A percentile compares a stretch with the other conserved stretches of the same genome.
These are phyloP conservation scores for Dascyllus trimaculatus DNA, from an alignment of 2,113 vertebrate species.

Conservation along the genomic window DNA sequence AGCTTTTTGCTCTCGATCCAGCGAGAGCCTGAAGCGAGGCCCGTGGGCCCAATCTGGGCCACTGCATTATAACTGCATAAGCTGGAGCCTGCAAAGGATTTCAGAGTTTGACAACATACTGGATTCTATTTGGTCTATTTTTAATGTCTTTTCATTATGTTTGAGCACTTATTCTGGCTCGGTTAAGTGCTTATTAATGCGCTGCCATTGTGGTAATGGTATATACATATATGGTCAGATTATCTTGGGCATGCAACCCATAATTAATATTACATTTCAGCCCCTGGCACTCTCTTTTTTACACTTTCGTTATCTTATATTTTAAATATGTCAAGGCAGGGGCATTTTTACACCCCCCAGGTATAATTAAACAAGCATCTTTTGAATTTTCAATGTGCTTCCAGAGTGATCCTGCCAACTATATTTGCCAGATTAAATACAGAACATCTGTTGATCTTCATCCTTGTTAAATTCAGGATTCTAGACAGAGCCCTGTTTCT, in stretches of 20 bases:
- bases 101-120: slow-evolving; percentile 27
- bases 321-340: no score
- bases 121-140: slow-evolving; percentile 33
- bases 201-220: not conserved
- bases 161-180: slow-evolving; percentile 2
- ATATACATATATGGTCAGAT: not conserved
- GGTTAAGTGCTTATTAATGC: slow-evolving; percentile 1
- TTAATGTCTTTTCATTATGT: slow-evolving; percentile 14
- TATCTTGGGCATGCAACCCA: not conserved
- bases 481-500: not conserved
- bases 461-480: not conserved
- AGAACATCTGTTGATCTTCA: not conserved
- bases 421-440: not conserved
- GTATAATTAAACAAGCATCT: no score
- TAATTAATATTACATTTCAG: not conserved
- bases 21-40: slow-evolving; percentile 43
- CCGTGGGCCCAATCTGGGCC: slow-evolving; percentile 36
- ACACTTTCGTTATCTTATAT: no score
- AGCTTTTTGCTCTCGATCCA: slow-evolving; percentile 36
- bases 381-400: no score
- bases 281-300: not conserved
- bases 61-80: slow-evolving; percentile 45
- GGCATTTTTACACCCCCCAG: no score
- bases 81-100: slow-evolving; percentile 15
- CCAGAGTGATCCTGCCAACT: not conserved